Evolutionary conservation across 2,797 vertebrate genomes (phyloP), one percentile per base, ranked within the genome.

Genomic region (Erpetoichthys calabaricus): DNA sequence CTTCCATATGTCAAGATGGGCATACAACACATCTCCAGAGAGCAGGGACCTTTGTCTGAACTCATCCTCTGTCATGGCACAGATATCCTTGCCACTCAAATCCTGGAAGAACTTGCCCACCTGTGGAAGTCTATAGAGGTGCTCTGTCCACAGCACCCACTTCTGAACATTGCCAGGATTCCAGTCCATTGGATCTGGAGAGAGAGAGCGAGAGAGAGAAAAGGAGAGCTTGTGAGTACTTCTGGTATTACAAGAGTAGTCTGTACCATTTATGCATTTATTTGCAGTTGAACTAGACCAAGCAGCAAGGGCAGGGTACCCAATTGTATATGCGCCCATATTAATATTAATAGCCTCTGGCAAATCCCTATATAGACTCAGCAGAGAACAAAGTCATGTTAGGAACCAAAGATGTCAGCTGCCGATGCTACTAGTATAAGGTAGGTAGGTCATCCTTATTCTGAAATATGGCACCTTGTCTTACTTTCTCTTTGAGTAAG

Each of bases 1-100:
- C 67, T 96, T 99, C 96, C 94, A 99, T 70, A 99, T 97, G 75
- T 99, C 96, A 52, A 98, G 81, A 73, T 99, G 96, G 42, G 96
- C 96, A 0, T 98, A 85, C 57, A 99, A 80, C 4, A 92, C 89
- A 59, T 97, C 92, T 0, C 94, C 94, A 0, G 91, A 91, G 67
- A 86, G 67, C 0, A 91, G 92, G 0, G 89, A 92, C 8, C 91
- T 86, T 70, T 94, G 91, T 59, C 82, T 85, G 72, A 99, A 99
- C 67, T 94, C 89, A 59, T 97, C 93, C 77, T 98, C 96, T 0
- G 82, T 91, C 90, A 99, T 88, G 67, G 85, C 78, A 0, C 94
- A 98, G 56, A 99, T 72, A 64, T 98, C 91, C 66, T 89, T 95
- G 2, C 96, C 96, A 0, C 80, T 85, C 63, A 97, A 79, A 46